Base-by-base conservation (phyloP, 1,140 invertebrate genomes). In the Ectropis grisescens region DNA sequence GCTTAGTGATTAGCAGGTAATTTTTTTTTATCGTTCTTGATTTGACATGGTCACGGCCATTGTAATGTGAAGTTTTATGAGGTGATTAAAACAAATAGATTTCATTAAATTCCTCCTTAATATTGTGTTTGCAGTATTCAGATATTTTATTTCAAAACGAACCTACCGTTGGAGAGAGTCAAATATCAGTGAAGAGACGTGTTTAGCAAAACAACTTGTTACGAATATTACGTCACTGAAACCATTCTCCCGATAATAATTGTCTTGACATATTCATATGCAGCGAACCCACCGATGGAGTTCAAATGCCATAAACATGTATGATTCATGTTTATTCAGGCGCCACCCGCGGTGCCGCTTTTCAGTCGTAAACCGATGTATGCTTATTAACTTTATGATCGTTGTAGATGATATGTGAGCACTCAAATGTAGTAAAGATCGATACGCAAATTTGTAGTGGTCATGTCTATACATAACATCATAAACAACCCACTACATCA, bases 251-350 rank as follows among this genome's bases (percentile, higher is more conserved):
- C 4, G 19, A 5, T 4, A 4, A 9, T 22, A 5, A 22, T 22
- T 22, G 19, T 22, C 19, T 22, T n/a, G n/a, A n/a, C n/a, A n/a
- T n/a, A n/a, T n/a, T n/a, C n/a, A n/a, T n/a, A n/a, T n/a, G n/a
- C n/a, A n/a, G n/a, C n/a, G n/a, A n/a, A n/a, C n/a, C n/a, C n/a
- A n/a, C n/a, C n/a, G n/a, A n/a, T n/a, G n/a, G 19, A 22, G 24
- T 44, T 30, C 33, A 33, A 44, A 50, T 41, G 29, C 34, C 24
- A 27, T 47, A 45, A 48, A 26, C 48, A 42, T 56, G 47, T 44
- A 47, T 43, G 39, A 48, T 45, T 56, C 53, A 56, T 56, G 48
- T 52, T 52, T 56, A 56, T 56, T 56, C 53, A 56, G n/a, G n/a
- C 41, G 43, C 36, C 27, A 25, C 11, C 33, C 25, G 16, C 14